Evolutionary conservation across 2,888 invertebrate genomes (phyloP).

Genomic region (Neoitamus cyanurus): DNA sequence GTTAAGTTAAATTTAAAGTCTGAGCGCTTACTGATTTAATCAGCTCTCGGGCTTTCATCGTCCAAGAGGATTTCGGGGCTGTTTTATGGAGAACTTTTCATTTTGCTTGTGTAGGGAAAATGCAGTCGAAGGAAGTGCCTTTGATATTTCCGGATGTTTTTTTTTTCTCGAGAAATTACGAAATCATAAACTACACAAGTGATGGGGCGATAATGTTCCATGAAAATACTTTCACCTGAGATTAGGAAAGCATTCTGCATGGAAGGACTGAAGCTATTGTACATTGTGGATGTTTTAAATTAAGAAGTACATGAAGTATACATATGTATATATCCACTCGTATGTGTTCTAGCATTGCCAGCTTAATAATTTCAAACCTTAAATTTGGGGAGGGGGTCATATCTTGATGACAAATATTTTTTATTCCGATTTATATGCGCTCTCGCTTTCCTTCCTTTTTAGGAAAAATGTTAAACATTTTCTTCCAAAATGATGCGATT

Average conservation of each 20-base stretch:
- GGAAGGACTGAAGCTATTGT: too few relatives aligned
- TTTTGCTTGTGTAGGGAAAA: background rate
- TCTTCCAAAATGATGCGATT: too few relatives aligned
- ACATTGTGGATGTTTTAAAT: too few relatives aligned
- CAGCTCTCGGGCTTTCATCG: background rate
- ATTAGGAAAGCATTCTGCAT: background rate
- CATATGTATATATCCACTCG: too few relatives aligned
- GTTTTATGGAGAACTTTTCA: background rate
- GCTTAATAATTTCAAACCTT: too few relatives aligned
- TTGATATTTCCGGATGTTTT: background rate
- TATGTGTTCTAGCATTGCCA: too few relatives aligned
- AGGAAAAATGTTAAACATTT: too few relatives aligned
- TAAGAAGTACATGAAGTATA: too few relatives aligned
- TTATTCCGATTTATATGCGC: too few relatives aligned
- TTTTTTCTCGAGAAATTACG: background rate
- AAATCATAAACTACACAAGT: background rate
- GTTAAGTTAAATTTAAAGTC: slow-evolving; percentile 26
- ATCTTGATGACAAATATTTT: too few relatives aligned
- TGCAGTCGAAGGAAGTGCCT: background rate
- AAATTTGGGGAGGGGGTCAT: too few relatives aligned
- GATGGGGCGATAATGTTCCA: background rate
- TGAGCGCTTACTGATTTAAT: slow-evolving; percentile 4
- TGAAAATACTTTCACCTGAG: background rate
- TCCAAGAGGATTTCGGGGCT: background rate
- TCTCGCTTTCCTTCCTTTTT: too few relatives aligned